phyloP scores from a whole-genome alignment of 2,797 vertebrate genomes.

The Lindbergichthys nudifrons region DNA sequence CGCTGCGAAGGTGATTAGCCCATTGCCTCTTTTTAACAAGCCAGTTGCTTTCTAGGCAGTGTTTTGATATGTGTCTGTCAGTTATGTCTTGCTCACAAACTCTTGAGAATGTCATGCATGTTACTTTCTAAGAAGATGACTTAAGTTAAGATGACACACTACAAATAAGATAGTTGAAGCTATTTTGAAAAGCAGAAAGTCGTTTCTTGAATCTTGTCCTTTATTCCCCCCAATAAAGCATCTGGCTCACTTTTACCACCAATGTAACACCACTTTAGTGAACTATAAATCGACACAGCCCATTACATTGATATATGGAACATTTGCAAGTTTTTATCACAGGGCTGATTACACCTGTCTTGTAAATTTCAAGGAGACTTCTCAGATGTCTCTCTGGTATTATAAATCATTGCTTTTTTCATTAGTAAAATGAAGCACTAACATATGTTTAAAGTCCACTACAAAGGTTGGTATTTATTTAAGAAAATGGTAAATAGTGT shows the following conservation, averaged over 20 bases:
- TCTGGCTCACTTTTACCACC: constrained; percentile 40
- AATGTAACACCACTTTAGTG: constrained; percentile 37
- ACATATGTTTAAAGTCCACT: constrained; percentile 25
- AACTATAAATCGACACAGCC: constrained; percentile 58
- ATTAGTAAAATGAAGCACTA: constrained; percentile 28
- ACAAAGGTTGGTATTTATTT: constrained; percentile 22
- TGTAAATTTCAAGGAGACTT: constrained; percentile 61
- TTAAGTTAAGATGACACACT: neutral
- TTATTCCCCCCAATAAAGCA: constrained; percentile 48
- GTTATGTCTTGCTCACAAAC: constrained; percentile 16
- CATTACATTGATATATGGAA: constrained; percentile 61
- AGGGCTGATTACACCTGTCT: constrained; percentile 48
- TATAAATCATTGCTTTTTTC: constrained; percentile 36
- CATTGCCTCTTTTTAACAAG: neutral
- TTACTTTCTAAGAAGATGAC: constrained; percentile 1
- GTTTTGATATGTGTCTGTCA: constrained; percentile 11
- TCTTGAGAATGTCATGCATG: constrained; percentile 8
- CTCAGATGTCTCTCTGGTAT: constrained; percentile 37
- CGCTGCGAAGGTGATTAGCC: constrained; percentile 92
- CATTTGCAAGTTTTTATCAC: constrained; percentile 62
- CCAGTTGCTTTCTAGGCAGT: neutral
- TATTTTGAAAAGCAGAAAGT: constrained; percentile 36
- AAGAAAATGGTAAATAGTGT: constrained; percentile 37
- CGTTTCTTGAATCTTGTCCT: constrained; percentile 20
- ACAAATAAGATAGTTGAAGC: constrained; percentile 45